phyloP scores from a whole-genome alignment of 2,888 invertebrate species.

The Synanthedon formicaeformis region DNA sequence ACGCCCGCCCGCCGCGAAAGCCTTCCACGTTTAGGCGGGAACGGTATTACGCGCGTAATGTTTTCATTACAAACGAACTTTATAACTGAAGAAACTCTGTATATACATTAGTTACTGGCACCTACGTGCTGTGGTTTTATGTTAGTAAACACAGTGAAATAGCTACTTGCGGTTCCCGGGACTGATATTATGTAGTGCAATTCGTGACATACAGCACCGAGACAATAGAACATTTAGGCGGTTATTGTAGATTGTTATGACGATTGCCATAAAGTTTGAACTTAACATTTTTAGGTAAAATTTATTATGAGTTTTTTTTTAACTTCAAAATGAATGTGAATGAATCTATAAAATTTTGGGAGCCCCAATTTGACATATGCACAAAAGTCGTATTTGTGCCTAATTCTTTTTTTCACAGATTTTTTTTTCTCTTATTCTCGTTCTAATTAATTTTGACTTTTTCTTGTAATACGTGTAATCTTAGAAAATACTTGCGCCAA shows the following conservation, averaged over 20 bases:
- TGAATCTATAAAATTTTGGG: too few species aligned
- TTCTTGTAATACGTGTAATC: too few species aligned
- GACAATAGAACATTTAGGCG: too few species aligned
- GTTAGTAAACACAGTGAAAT: background rate
- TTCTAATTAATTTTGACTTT: too few species aligned
- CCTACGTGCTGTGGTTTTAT: background rate
- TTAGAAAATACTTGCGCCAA: too few species aligned
- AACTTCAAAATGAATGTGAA: too few species aligned
- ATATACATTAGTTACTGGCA: background rate
- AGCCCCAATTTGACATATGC: too few species aligned
- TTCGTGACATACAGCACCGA: background rate
- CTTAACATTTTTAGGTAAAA: background rate
- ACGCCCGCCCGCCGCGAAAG: conserved; percentile 30
- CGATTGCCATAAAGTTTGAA: background rate
- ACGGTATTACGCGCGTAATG: conserved; percentile 14
- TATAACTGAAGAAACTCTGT: background rate
- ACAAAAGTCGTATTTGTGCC: too few species aligned
- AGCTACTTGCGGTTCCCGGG: background rate
- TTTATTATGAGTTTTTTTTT: background rate
- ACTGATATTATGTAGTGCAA: background rate
- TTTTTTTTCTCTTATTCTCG: too few species aligned
- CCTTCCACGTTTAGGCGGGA: conserved; percentile 60
- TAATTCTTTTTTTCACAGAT: too few species aligned
- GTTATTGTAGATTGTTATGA: background rate
- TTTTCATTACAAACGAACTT: background rate